Percentiles rank a stretch among this genome's conserved stretches.
phyloP scores from a whole-genome alignment of 2,888 invertebrate genomes.

The Limnephilus rhombicus region DNA sequence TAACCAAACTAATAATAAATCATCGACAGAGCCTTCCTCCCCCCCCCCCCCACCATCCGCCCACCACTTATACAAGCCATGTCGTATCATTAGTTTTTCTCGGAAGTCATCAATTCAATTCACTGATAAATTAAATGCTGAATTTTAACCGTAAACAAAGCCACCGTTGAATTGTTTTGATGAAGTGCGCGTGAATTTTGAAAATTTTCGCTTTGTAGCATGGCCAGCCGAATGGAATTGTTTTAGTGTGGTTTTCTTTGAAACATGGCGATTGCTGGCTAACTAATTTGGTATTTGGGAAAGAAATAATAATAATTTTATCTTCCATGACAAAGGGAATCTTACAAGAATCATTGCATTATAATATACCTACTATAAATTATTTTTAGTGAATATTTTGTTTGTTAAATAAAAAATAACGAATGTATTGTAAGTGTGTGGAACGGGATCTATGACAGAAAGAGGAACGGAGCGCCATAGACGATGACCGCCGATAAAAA shows the following conservation, averaged over 20 bases:
- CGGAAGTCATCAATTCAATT: not conserved
- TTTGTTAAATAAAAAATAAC: too few relatives aligned
- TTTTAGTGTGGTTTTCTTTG: not conserved
- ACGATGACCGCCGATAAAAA: too few relatives aligned
- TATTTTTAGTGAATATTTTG: too few relatives aligned
- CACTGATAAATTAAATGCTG: not conserved
- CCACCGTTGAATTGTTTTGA: not conserved
- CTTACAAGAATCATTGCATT: not conserved
- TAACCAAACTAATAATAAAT: constrained; percentile 9
- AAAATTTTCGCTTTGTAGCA: not conserved
- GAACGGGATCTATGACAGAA: too few relatives aligned
- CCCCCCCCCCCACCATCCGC: not conserved
- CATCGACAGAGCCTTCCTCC: not conserved
- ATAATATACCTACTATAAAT: too few relatives aligned
- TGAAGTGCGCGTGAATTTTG: not conserved
- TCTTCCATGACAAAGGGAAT: not conserved
- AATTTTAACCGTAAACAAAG: not conserved
- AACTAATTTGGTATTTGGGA: not conserved
- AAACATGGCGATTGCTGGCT: not conserved
- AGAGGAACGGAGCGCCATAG: too few relatives aligned
- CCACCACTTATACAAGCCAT: not conserved
- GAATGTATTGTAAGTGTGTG: too few relatives aligned
- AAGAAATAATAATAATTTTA: not conserved
- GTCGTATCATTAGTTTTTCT: not conserved
- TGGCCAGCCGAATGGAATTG: not conserved